Base-by-base conservation (phyloP, 2,797 vertebrate species). In the Peromyscus attwateri region DNA sequence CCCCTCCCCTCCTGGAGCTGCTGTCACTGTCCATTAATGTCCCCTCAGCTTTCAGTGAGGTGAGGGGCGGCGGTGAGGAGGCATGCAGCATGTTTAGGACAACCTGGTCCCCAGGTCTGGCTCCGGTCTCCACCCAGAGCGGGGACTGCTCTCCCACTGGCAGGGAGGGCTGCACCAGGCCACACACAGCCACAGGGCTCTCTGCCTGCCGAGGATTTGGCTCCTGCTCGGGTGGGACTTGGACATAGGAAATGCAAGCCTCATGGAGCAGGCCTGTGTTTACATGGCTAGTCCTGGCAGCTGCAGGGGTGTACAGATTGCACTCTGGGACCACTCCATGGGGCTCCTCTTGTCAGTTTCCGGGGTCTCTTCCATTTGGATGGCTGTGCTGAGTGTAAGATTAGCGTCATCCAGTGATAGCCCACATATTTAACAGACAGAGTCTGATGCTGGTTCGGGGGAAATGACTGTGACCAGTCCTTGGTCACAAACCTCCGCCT, bases 121-220 rank as follows among this genome's bases (percentile, higher is more conserved):
- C 60, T 76, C 64, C 1, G 1, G 91, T 52, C 40, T 14, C 94
- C 29, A 68, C 68, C 80, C 64, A 76, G 34, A 3, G 60, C 6
- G 4, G 68, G 11, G 37, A 1, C n/a, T 31, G 68, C 6, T 71
- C 73, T 71, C 40, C 3, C 23, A 70, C 14, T 19, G 4, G 73
- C 43, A 12, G 34, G 0, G 9, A 71, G 85, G 92, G 68, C 85
- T 73, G 6, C 0, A 1, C 14, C 70, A 91, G 95, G 95, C 96
- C 97, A 97, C 97, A 91, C 96, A 92, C 96, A 97, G 84, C 52
- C 90, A 81, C 82, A 84, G 83, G 60, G 76, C 94, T 92, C 88
- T n/a, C 89, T 19, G 10, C 37, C 89, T 19, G 10, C 37, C 10
- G 68, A 83, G 68, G 31, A 31, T 1, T 66, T 43, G 43, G 88